Conservation (phyloP, 2,113 vertebrate species). For the Chloropsis cyanopogon region DNA sequence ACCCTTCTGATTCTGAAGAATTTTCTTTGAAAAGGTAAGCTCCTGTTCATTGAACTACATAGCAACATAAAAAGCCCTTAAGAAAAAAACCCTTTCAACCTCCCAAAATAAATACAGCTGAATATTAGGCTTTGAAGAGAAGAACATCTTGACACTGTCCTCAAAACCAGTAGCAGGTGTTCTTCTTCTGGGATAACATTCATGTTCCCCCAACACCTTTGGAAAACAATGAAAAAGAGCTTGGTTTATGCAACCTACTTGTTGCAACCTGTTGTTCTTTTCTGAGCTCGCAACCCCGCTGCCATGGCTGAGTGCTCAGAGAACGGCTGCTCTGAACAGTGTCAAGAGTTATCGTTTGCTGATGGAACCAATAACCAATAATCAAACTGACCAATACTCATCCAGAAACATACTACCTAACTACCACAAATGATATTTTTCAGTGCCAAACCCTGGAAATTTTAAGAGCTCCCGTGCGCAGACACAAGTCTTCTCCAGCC, state of each 20-base stretch:
- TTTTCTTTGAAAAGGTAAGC: not conserved
- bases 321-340: not conserved
- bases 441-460: not conserved
- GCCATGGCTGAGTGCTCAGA: not conserved
- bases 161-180: conserved; percentile 22
- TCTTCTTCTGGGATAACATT: not conserved
- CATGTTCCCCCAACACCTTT: not conserved
- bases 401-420: not conserved
- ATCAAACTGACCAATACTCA: not conserved
- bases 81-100: conserved; percentile 23
- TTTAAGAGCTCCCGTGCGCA: not conserved
- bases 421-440: not conserved
- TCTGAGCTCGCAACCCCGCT: not conserved
- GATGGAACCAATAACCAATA: not conserved
- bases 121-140: conserved; percentile 22
- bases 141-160: conserved; percentile 38
- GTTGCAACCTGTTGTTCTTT: not conserved
- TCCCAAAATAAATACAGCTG: conserved; percentile 41
- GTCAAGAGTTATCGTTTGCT: not conserved
- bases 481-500: not conserved
- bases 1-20: not conserved
- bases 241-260: not conserved
- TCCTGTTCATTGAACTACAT: not conserved
- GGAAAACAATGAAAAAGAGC: not conserved
- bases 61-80: not conserved